These are phyloP conservation scores for Diorhabda elongata DNA, from an alignment of 1,140 invertebrate genomes.

Conservation along the genomic window DNA sequence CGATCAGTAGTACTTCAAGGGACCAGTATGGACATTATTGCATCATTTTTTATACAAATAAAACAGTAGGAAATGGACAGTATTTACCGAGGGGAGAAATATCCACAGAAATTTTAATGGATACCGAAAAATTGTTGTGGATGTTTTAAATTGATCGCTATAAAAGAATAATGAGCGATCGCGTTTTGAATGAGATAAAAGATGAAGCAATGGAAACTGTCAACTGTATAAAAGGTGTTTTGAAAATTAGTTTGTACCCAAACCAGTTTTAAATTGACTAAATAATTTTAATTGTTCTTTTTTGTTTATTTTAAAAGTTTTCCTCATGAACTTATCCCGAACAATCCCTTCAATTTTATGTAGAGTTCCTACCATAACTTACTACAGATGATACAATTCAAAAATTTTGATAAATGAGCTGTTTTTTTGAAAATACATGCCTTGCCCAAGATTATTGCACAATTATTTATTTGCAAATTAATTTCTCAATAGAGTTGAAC, in stretches of 20 bases:
- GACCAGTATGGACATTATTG: conserved; percentile 10
- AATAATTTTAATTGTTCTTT: neutral
- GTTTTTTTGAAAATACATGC: too few relatives aligned
- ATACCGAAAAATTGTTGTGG: too few relatives aligned
- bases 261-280: neutral
- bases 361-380: too few relatives aligned
- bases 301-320: conserved; percentile 8
- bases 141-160: too few relatives aligned
- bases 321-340: conserved; percentile 12
- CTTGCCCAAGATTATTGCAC: too few relatives aligned
- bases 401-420: too few relatives aligned
- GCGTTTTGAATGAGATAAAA: neutral
- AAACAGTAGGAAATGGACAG: neutral
- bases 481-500: too few relatives aligned
- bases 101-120: too few relatives aligned
- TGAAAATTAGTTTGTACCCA: neutral
- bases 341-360: neutral
- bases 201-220: conserved; percentile 2
- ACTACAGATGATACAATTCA: too few relatives aligned
- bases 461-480: too few relatives aligned
- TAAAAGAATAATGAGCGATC: too few relatives aligned
- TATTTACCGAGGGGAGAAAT: neutral
- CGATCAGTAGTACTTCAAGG: neutral
- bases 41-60: conserved; percentile 9
- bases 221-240: conserved; percentile 1